phyloP scores from a whole-genome alignment of 2,113 vertebrate species.

The Ardeotis arabs region DNA sequence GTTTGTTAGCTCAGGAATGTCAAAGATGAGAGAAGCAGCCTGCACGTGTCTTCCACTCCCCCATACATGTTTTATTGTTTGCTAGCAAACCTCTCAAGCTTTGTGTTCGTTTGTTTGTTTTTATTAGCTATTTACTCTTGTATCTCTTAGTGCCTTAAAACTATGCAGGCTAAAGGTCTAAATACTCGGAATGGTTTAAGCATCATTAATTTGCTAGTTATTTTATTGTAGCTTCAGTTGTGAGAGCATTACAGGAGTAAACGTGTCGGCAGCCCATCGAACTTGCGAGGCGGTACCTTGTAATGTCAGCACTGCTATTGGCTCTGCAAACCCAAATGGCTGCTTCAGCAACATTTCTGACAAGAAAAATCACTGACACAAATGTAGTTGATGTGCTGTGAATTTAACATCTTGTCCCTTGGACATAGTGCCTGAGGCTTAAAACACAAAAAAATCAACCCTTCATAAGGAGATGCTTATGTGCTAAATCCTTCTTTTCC shows the following conservation, averaged over 20 bases:
- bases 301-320: background rate
- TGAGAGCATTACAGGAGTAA: background rate
- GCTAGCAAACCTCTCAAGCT: background rate
- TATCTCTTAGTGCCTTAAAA: background rate
- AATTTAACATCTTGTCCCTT: constrained; percentile 30
- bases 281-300: background rate
- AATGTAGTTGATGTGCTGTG: background rate
- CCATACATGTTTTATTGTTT: background rate
- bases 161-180: background rate
- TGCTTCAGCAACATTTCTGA: constrained; percentile 10
- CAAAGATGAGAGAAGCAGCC: background rate
- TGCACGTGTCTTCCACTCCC: background rate
- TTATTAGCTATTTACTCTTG: background rate
- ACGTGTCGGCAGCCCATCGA: background rate
- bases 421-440: constrained; percentile 26
- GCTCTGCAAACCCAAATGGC: background rate
- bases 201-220: background rate
- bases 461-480: constrained; percentile 31
- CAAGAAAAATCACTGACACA: background rate
- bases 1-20: background rate
- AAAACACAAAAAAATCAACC: constrained; percentile 25
- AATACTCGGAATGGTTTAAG: background rate
- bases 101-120: background rate
- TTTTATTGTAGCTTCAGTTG: background rate
- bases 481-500: constrained; percentile 54